Evolutionary conservation across 2,797 vertebrate species (phyloP).

Genomic region (Malurus splendens): DNA sequence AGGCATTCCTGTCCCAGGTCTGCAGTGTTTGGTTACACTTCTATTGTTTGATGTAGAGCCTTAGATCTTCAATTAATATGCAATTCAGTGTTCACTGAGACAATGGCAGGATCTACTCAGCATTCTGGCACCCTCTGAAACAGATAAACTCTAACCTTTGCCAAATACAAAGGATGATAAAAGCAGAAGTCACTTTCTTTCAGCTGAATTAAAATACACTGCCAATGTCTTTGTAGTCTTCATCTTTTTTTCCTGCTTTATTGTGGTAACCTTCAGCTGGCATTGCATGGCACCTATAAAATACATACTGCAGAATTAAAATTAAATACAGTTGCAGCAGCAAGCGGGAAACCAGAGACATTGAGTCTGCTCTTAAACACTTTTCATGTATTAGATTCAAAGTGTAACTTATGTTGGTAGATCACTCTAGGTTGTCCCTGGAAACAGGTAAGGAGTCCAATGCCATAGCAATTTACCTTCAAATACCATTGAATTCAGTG

Average conservation of each 20-base stretch:
- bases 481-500: neutral
- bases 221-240: neutral
- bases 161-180: conserved; percentile 44
- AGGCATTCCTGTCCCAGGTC: conserved; percentile 13
- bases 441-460: neutral
- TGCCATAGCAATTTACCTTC: neutral
- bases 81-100: conserved; percentile 15
- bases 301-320: neutral
- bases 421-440: neutral
- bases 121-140: conserved; percentile 32
- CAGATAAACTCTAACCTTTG: conserved; percentile 18
- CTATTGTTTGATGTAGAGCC: conserved; percentile 35
- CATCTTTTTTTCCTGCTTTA: neutral
- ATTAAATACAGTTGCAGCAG: neutral
- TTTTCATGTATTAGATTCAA: conserved; percentile 8
- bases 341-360: neutral
- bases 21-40: conserved; percentile 13
- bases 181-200: neutral
- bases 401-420: neutral
- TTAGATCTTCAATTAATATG: conserved; percentile 48
- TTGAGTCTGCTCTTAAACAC: neutral
- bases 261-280: conserved; percentile 14
- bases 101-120: conserved; percentile 11
- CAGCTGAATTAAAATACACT: conserved; percentile 12
- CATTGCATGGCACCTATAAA: neutral